Conservation (phyloP, 2,113 vertebrate species). For the Scortum barcoo region DNA sequence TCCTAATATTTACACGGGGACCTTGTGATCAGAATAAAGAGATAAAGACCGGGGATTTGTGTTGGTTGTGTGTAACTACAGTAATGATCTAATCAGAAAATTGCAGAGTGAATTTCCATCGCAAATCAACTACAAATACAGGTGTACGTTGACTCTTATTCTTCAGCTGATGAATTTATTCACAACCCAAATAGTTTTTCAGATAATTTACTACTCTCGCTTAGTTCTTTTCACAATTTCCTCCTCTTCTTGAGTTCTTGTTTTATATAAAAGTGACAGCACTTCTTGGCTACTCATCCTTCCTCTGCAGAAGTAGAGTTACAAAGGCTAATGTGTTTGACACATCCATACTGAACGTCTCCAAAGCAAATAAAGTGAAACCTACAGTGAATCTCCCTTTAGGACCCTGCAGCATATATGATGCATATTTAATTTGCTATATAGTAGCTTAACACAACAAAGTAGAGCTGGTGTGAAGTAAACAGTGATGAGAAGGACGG, state of each 20-base stretch:
- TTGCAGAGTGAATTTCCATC: background rate
- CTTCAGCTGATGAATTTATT: background rate
- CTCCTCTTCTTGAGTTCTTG: too few relatives aligned
- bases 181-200: background rate
- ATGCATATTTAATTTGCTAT: background rate
- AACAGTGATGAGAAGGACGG: background rate
- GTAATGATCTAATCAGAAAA: background rate
- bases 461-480: background rate
- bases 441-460: background rate
- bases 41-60: background rate
- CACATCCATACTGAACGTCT: background rate
- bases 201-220: too few relatives aligned
- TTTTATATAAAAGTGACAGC: background rate
- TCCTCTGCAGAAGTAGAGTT: background rate
- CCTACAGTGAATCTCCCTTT: background rate
- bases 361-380: background rate
- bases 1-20: background rate
- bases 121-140: background rate
- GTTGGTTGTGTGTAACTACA: background rate
- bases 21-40: background rate
- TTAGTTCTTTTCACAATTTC: background rate
- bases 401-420: background rate
- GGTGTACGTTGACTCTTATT: background rate
- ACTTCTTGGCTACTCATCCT: background rate
- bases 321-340: background rate